Percentiles rank a stretch among this genome's conserved stretches.
phyloP scores from a whole-genome alignment of 2,888 invertebrate species.

The Drosophila diplacantha region DNA sequence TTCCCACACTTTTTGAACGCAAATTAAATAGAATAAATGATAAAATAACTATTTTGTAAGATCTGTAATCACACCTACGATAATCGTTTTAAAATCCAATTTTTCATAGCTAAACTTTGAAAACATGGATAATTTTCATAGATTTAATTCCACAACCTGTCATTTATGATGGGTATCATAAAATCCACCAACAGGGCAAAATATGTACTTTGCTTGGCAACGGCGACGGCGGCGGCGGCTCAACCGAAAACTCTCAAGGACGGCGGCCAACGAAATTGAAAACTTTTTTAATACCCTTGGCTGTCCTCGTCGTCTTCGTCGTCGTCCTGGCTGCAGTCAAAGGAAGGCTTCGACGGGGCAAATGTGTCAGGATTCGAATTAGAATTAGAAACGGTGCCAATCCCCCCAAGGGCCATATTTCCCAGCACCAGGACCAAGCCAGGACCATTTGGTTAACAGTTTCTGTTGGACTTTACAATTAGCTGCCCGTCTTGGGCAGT shows the following conservation, averaged over 20 bases:
- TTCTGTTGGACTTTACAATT: conserved; percentile 41
- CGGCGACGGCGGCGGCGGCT: conserved; percentile 6
- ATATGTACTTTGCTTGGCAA: conserved; percentile 13
- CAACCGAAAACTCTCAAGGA: conserved; percentile 35
- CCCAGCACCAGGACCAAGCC: background rate
- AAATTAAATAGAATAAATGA: background rate
- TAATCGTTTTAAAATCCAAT: background rate
- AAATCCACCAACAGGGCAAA: background rate
- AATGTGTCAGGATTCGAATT: conserved; percentile 45
- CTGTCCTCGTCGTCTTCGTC: conserved; percentile 15
- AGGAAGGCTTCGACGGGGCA: conserved; percentile 24
- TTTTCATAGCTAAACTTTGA: no score
- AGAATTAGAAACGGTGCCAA: conserved; percentile 33
- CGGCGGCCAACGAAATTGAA: conserved; percentile 30
- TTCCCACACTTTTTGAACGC: background rate
- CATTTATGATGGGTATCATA: conserved; percentile 8
- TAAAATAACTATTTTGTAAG: background rate
- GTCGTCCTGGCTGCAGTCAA: conserved; percentile 14
- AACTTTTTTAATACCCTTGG: conserved; percentile 49
- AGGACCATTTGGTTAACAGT: conserved; percentile 28
- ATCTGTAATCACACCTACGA: fast-evolving
- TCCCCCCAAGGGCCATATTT: conserved; percentile 1
- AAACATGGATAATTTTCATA: no score
- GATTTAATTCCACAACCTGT: background rate
- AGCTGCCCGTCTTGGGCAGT: conserved; percentile 18